phyloP scores from a whole-genome alignment of 2,888 invertebrate genomes.

The Ctena decussata region DNA sequence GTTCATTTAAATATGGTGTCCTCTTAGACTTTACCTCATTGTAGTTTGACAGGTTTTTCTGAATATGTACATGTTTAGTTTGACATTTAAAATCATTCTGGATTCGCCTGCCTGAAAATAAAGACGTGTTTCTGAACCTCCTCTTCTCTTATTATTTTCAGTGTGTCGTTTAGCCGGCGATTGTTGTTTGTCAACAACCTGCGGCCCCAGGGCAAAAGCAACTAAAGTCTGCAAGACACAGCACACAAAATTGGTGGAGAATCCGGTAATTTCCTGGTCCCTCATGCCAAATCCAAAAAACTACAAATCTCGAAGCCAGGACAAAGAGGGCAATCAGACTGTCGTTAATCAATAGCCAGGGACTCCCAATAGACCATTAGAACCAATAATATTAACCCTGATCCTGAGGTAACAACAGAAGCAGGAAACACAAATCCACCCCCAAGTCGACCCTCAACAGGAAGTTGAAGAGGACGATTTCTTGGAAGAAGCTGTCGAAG shows the following conservation, averaged over 20 bases:
- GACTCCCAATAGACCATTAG: background rate
- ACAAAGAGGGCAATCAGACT: background rate
- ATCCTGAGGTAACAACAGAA: no score
- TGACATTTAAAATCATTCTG: background rate
- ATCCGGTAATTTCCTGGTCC: no score
- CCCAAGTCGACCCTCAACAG: no score
- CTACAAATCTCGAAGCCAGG: background rate
- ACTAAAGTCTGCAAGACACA: no score
- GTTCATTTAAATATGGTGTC: no score
- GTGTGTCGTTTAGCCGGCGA: no score
- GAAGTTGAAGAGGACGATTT: no score
- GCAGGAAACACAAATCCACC: no score
- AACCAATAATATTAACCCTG: background rate
- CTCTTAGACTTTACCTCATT: no score
- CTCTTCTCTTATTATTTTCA: background rate
- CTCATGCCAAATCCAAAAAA: background rate
- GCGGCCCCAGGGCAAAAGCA: no score
- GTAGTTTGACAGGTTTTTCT: background rate
- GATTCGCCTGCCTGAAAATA: background rate
- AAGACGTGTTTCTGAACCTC: background rate
- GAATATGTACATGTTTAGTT: background rate
- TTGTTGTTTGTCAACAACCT: no score
- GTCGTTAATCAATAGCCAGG: background rate
- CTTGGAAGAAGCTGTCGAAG: background rate
- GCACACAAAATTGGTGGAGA: no score